phyloP scores from a whole-genome alignment of 1,140 invertebrate species.

The Apis dorsata region DNA sequence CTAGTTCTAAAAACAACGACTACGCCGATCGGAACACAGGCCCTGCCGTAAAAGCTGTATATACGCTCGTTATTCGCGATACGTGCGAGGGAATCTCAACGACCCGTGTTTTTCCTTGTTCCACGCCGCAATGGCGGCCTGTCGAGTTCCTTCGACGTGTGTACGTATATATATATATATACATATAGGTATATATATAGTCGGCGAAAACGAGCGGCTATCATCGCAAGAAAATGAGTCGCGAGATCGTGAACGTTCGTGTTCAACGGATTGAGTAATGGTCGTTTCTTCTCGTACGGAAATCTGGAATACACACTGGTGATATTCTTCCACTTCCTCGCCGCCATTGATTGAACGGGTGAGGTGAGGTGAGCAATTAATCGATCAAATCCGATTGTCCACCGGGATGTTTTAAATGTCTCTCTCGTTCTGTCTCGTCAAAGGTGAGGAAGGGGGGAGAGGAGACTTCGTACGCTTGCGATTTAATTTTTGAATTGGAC shows the following conservation, averaged over 20 bases:
- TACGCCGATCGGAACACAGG: too few species aligned
- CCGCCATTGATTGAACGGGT: conserved; percentile 9
- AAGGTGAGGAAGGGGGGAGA: too few species aligned
- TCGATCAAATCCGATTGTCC: conserved; percentile 18
- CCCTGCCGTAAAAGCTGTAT: conserved; percentile 4
- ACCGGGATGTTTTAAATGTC: conserved; percentile 8
- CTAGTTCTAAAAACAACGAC: background rate
- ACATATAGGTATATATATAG: background rate
- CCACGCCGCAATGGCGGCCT: conserved; percentile 12
- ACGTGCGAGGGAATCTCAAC: conserved; percentile 31
- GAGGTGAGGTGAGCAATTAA: conserved; percentile 15
- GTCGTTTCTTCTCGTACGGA: conserved; percentile 60
- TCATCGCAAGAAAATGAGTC: conserved; percentile 35
- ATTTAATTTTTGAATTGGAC: background rate
- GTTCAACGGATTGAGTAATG: conserved; percentile 45
- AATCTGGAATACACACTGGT: conserved; percentile 36
- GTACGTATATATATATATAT: background rate
- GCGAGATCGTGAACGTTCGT: conserved; percentile 46
- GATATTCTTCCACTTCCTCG: background rate
- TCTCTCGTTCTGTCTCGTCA: background rate
- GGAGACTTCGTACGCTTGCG: too few species aligned
- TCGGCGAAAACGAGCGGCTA: conserved; percentile 27
- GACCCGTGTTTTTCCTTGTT: conserved; percentile 57
- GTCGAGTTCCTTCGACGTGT: conserved; percentile 8
- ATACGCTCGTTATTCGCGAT: conserved; percentile 30